Percentiles rank a stretch among this genome's conserved stretches.
Conservation (phyloP, 2,888 invertebrate genomes). For the Cosmia trapezina region DNA sequence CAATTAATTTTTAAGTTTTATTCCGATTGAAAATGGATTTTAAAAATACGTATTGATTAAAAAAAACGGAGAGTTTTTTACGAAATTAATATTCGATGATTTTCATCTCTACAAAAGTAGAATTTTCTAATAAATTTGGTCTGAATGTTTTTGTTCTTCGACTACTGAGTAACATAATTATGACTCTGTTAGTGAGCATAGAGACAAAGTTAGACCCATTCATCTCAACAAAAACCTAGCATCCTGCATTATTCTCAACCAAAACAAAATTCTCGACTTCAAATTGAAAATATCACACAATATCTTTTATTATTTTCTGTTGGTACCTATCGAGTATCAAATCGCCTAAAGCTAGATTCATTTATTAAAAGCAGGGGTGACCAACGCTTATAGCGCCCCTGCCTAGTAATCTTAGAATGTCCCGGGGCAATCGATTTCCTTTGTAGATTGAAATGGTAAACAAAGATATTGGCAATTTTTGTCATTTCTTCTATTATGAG, state of each 20-base stretch:
- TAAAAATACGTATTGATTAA: neutral
- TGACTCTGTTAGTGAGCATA: neutral
- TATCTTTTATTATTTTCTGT: conserved; percentile 31
- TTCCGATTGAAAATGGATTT: conserved; percentile 8
- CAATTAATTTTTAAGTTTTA: conserved; percentile 65
- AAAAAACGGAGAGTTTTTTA: neutral
- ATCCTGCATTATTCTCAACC: neutral
- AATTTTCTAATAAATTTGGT: neutral
- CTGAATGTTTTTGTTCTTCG: neutral
- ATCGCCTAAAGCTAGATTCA: conserved; percentile 71
- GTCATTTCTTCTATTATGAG: conserved; percentile 64
- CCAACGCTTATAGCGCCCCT: conserved; percentile 68
- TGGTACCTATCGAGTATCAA: conserved; percentile 49
- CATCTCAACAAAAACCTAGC: neutral
- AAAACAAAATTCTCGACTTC: neutral
- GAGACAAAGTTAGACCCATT: neutral
- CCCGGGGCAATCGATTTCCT: conserved; percentile 85
- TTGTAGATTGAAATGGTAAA: conserved; percentile 85
- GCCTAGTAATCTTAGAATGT: conserved; percentile 77
- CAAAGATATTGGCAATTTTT: conserved; percentile 83
- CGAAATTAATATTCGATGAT: neutral
- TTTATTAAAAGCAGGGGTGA: conserved; percentile 81
- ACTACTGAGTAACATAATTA: neutral
- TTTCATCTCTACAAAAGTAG: neutral
- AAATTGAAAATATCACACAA: conserved; percentile 25